Conservation (phyloP, 2,888 invertebrate genomes). For the Plebejus argus region DNA sequence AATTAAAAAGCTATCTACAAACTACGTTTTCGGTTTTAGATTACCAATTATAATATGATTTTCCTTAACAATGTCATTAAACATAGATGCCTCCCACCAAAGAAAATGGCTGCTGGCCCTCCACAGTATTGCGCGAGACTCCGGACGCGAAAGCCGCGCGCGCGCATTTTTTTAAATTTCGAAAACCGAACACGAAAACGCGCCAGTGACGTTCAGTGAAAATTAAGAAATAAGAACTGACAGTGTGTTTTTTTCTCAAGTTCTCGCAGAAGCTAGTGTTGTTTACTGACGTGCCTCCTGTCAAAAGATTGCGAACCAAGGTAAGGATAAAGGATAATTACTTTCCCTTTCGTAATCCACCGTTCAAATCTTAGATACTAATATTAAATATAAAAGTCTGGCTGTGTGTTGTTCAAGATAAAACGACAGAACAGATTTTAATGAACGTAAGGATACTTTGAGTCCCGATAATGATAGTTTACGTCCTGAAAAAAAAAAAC, state of each 20-base stretch:
- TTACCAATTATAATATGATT: conserved; percentile 52
- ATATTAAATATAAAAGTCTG: too few relatives aligned
- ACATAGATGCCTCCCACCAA: conserved; percentile 57
- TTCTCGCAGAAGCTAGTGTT: conserved; percentile 48
- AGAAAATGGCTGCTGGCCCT: conserved; percentile 64
- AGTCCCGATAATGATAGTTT: too few relatives aligned
- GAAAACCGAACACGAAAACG: conserved; percentile 49
- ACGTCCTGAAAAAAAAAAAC: too few relatives aligned
- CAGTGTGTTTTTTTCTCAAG: conserved; percentile 40
- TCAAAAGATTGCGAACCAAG: conserved; percentile 69
- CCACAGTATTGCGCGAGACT: conserved; percentile 69
- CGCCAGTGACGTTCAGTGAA: conserved; percentile 45
- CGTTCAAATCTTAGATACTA: not conserved
- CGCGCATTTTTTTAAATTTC: conserved; percentile 47
- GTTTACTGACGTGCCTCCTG: conserved; percentile 63
- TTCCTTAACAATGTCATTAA: conserved; percentile 66
- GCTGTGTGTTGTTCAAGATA: too few relatives aligned
- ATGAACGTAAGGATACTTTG: too few relatives aligned
- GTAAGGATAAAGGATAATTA: conserved; percentile 50
- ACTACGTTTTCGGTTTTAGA: not conserved
- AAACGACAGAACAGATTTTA: too few relatives aligned
- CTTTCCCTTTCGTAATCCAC: conserved; percentile 17
- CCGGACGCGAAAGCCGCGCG: conserved; percentile 60
- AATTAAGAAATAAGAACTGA: conserved; percentile 40
- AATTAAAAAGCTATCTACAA: too few relatives aligned